Evolutionary conservation across 2,888 invertebrate genomes (phyloP), one percentile per base, ranked within the genome.

Genomic region (Papilio demoleus): DNA sequence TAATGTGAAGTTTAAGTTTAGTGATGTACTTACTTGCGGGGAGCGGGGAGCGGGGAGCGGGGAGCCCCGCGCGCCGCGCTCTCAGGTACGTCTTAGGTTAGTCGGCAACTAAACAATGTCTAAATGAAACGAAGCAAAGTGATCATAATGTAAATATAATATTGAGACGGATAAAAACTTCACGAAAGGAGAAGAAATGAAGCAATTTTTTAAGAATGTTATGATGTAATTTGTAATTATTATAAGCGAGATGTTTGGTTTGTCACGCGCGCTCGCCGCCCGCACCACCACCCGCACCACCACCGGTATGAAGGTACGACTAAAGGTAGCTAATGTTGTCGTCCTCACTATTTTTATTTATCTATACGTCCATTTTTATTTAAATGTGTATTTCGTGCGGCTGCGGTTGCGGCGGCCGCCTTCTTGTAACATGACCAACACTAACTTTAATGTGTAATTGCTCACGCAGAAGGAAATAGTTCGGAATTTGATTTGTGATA

Each of bases 401-500:
- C n/a, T 12, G 22, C 50, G 22, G 50, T 24, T 3, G 47, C 6
- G 50, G 22, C 14, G 12, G 50, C 50, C 24, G 9, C 5, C 2
- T 11, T 19, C 76, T 75, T 72, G 56, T 9, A 50, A 74, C 72
- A 71, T 76, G 91, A 91, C 91, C 91, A 91, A 91, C 84, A 77
- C 86, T 90, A 91, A 89, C 77, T 84, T 80, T 85, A 82, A 81
- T 80, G 81, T 86, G 83, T 85, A 81, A 81, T 88, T 91, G 91
- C 91, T 91, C 91, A 90, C 87, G 86, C 56, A 79, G 74, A 74
- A 42, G 38, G 42, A 78, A 84, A 88, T 88, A 88, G 85, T 86
- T 88, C 75, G 86, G 80, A 84, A 81, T 90, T 88, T 90, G 82
- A 88, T 90, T 91, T 90, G 89, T 91, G 88, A 90, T 91, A 88